These are phyloP conservation scores for Scortum barcoo DNA, from an alignment of 2,113 vertebrate species.

Conservation along the genomic window DNA sequence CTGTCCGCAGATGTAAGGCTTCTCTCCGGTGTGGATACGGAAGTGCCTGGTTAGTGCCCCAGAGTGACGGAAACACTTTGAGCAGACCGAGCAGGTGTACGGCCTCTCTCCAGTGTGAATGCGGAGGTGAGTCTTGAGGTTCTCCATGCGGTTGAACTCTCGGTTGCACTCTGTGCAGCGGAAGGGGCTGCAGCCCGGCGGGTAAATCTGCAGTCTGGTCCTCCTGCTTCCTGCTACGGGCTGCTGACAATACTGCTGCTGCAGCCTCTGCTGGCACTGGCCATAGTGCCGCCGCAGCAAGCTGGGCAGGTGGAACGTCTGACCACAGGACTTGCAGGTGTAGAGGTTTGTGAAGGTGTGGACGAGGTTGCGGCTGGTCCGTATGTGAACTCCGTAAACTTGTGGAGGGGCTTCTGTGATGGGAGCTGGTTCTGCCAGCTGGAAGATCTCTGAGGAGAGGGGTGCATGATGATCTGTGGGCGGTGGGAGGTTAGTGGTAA, in stretches of 20 bases:
- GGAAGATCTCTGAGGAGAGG: slow-evolving; percentile 61
- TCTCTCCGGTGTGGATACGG: slow-evolving; percentile 85
- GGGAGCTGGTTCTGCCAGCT: slow-evolving; percentile 45
- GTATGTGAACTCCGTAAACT: slow-evolving; percentile 50
- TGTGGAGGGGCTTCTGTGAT: slow-evolving; percentile 45
- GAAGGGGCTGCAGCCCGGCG: slow-evolving; percentile 82
- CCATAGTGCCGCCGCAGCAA: slow-evolving; percentile 74
- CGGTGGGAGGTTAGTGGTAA: slow-evolving; percentile 16
- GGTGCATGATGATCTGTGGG: slow-evolving; percentile 40
- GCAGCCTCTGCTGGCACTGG: slow-evolving; percentile 76
- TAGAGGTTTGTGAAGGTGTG: slow-evolving; percentile 18
- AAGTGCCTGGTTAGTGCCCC: slow-evolving; percentile 83
- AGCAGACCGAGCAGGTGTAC: slow-evolving; percentile 80
- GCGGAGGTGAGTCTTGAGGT: slow-evolving; percentile 84
- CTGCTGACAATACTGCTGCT: slow-evolving; percentile 67
- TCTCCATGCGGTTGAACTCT: slow-evolving; percentile 84
- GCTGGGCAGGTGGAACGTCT: slow-evolving; percentile 77
- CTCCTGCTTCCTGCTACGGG: slow-evolving; percentile 31
- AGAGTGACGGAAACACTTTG: slow-evolving; percentile 83
- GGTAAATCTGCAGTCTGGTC: slow-evolving; percentile 73
- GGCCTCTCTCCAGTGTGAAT: slow-evolving; percentile 85
- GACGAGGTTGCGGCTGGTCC: slow-evolving; percentile 34
- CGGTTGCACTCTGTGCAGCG: slow-evolving; percentile 78
- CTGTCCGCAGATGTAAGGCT: slow-evolving; percentile 81
- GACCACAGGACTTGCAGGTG: slow-evolving; percentile 76